These are phyloP conservation scores for Micronycteris hirsuta DNA, from an alignment of 2,113 vertebrate genomes.

Conservation along the genomic window DNA sequence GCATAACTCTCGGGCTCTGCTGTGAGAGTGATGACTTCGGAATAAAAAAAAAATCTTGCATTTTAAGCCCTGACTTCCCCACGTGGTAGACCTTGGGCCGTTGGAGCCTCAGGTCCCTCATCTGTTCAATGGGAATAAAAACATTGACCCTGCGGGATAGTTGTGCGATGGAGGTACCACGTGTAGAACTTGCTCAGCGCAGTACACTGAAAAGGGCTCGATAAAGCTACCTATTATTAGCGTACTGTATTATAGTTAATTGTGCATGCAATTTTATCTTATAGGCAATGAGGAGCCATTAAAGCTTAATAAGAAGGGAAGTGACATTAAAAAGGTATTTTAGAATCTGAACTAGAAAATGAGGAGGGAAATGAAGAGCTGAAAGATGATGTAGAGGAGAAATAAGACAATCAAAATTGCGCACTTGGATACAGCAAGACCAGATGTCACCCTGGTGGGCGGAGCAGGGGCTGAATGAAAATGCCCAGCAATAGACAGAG, in stretches of 20 bases:
- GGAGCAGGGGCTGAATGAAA: neutral
- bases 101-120: neutral
- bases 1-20: neutral
- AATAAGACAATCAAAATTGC: conserved; percentile 7
- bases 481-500: neutral
- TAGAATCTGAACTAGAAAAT: conserved; percentile 21
- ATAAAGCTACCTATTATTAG: conserved; percentile 54
- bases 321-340: conserved; percentile 48
- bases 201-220: neutral
- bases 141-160: neutral
- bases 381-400: neutral
- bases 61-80: neutral
- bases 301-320: conserved; percentile 57
- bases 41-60: neutral
- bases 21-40: neutral
- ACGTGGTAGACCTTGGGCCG: neutral
- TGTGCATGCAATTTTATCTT: conserved; percentile 57
- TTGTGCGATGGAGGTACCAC: neutral
- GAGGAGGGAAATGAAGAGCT: conserved; percentile 21
- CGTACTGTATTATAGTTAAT: conserved; percentile 44
- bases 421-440: neutral
- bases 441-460: neutral
- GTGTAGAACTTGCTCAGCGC: neutral
- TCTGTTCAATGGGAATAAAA: conserved; percentile 14
- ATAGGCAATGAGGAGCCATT: conserved; percentile 49